Conservation (phyloP, 2,113 vertebrate species). For the Terrapene triunguis region DNA sequence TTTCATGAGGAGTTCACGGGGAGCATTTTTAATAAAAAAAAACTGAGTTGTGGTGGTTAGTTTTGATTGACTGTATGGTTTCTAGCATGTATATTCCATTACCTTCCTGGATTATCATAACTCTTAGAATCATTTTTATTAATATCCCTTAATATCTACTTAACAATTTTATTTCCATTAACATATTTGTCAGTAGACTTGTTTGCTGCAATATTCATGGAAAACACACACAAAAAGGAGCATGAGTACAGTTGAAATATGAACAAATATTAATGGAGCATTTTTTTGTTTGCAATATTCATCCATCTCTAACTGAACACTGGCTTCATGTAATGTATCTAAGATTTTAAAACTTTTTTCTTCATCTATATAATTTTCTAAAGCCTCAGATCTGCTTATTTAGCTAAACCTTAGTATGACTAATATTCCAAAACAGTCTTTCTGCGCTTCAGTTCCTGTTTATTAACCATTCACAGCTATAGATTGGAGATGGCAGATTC, state of each 20-base stretch:
- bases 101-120: not conserved
- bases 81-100: not conserved
- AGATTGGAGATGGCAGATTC: not conserved
- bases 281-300: not conserved
- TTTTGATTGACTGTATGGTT: not conserved
- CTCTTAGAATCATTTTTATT: fast-evolving
- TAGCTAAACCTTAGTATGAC: not conserved
- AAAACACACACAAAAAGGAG: not conserved
- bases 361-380: not conserved
- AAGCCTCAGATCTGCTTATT: not conserved
- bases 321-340: not conserved
- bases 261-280: not conserved
- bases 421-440: not conserved
- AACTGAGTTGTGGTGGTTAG: not conserved
- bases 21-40: not conserved
- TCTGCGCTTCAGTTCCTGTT: not conserved
- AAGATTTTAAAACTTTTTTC: not conserved
- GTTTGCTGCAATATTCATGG: not conserved
- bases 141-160: not conserved
- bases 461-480: not conserved
- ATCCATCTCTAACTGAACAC: not conserved
- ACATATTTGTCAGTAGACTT: not conserved
- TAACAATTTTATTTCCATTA: not conserved
- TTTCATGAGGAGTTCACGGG: not conserved
- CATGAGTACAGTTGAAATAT: fast-evolving